Conservation (phyloP, 2,797 vertebrate genomes). For the Odontamblyopus lacepedii region DNA sequence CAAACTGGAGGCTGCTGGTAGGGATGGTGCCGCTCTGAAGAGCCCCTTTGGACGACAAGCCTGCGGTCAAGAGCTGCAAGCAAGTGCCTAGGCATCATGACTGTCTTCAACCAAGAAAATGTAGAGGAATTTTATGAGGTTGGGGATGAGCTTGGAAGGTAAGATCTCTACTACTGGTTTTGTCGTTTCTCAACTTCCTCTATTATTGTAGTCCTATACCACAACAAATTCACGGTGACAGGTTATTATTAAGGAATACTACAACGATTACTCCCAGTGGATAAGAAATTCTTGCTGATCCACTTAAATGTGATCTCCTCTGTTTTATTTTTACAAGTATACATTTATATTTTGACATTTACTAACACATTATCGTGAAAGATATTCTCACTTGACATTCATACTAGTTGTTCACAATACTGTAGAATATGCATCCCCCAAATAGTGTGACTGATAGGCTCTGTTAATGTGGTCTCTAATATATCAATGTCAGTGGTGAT, state of each 20-base stretch:
- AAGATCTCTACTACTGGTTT: constrained; percentile 30
- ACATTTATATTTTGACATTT: neutral
- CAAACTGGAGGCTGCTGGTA: constrained; percentile 52
- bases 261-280: neutral
- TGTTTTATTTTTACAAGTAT: no score
- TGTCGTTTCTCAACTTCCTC: constrained; percentile 24
- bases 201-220: neutral
- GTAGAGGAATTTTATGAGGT: constrained; percentile 90
- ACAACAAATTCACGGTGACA: neutral
- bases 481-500: constrained; percentile 55
- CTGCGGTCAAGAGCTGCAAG: constrained; percentile 25
- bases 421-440: constrained; percentile 15
- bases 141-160: constrained; percentile 94
- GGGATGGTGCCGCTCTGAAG: constrained; percentile 57
- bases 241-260: neutral
- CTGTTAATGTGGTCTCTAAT: constrained; percentile 52
- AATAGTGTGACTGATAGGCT: constrained; percentile 22
- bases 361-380: neutral
- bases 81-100: constrained; percentile 80
- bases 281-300: neutral
- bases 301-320: no score
- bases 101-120: constrained; percentile 90
- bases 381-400: neutral
- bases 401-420: constrained; percentile 3
- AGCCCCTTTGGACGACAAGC: constrained; percentile 41